Base-by-base conservation (phyloP, 2,888 invertebrate species). In the Drosophila anomalata region DNA sequence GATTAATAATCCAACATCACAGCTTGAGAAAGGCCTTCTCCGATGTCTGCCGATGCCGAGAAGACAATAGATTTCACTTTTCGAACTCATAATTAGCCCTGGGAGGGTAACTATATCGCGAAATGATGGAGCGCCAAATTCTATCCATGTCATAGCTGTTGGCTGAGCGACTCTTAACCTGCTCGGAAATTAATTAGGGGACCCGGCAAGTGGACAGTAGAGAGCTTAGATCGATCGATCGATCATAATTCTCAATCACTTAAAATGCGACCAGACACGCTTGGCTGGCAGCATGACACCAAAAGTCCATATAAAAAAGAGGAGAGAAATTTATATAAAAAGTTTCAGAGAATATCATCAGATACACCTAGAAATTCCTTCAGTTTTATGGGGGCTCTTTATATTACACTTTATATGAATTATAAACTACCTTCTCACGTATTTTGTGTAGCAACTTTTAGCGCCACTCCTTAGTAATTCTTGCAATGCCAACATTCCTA, bases 151-250 rank as follows among this genome's bases (percentile, higher is more conserved):
- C 77, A 74, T 73, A 67, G 75, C 61, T 72, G 75, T 54, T 57
- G 70, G 59, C 70, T 78, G 73, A 72, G 72, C 81, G 85, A 87
- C 84, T 87, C 79, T 81, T 81, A 81, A 84, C 87, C 84, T 78
- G 85, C 66, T 73, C 73, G 68, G 65, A 87, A 84, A 84, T 84
- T 82, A 84, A 84, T 84, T 87, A 87, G 73, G 61, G 47, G 69
- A 42, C 63, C 50, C 71, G 76, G 67, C 71, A 48, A 53, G 12
- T 29, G 44, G 57, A 47, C 67, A 58, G 52, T 39, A 65, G 65
- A 65, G 65, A 65, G 47, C 54, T 70, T 41, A 63, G 54, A 68
- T 54, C 44, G 55, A 59, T 71, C 73, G 66, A 72, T 72, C 67
- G 67, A 73, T 73, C 73, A 55, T 41, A 24, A 24, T 52, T 63